These are phyloP conservation scores for Drosophila kokeensis DNA, from an alignment of 2,888 invertebrate genomes.

Conservation along the genomic window DNA sequence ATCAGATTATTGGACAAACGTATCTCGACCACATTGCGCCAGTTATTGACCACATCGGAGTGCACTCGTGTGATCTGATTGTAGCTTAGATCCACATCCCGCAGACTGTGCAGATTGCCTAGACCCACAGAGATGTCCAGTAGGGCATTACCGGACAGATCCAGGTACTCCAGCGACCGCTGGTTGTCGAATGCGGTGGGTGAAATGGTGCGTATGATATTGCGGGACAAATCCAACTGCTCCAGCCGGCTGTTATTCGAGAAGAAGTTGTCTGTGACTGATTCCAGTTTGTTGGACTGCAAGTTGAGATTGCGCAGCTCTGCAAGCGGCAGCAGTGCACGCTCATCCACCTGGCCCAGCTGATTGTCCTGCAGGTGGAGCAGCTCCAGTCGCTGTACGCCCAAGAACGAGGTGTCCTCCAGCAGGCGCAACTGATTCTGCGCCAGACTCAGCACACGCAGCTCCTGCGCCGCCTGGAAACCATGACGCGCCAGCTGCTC, in stretches of 20 bases:
- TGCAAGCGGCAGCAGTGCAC: slow-evolving; percentile 88
- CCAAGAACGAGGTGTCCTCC: slow-evolving; percentile 89
- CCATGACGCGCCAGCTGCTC: slow-evolving; percentile 89
- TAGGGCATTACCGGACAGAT: slow-evolving; percentile 92
- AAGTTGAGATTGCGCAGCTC: slow-evolving; percentile 90
- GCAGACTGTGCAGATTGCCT: slow-evolving; percentile 89
- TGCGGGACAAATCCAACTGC: slow-evolving; percentile 90
- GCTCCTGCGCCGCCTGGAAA: slow-evolving; percentile 88
- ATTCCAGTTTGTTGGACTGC: slow-evolving; percentile 91
- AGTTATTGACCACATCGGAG: slow-evolving; percentile 89
- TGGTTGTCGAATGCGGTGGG: slow-evolving; percentile 88
- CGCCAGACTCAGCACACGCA: slow-evolving; percentile 89
- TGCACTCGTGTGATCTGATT: slow-evolving; percentile 91
- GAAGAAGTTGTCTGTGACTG: slow-evolving; percentile 89
- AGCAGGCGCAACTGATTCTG: slow-evolving; percentile 90
- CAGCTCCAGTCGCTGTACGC: slow-evolving; percentile 89
- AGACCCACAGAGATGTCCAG: slow-evolving; percentile 90
- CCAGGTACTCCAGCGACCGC: slow-evolving; percentile 89
- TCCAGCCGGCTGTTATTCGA: slow-evolving; percentile 88
- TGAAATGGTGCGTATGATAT: slow-evolving; percentile 89
- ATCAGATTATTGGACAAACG: slow-evolving; percentile 91
- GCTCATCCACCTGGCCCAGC: slow-evolving; percentile 88
- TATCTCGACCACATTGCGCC: slow-evolving; percentile 89
- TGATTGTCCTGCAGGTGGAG: slow-evolving; percentile 91
- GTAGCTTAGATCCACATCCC: slow-evolving; percentile 91